Evolutionary conservation across 2,888 invertebrate genomes (phyloP).

Genomic region (Punctoribates punctum): DNA sequence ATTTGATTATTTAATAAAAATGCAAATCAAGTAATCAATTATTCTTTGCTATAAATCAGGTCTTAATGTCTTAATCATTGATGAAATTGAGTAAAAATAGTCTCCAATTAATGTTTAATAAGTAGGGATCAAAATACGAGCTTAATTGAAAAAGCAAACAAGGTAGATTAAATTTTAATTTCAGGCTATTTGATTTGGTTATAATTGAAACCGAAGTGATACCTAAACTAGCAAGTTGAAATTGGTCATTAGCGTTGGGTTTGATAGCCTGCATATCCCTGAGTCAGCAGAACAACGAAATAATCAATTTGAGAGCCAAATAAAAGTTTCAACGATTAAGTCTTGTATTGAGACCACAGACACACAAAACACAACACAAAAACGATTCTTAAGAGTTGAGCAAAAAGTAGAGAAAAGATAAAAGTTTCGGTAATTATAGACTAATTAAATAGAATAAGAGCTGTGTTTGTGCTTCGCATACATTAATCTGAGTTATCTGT

Average conservation of each 20-base stretch:
- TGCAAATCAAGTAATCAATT: too few species aligned
- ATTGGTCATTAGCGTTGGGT: too few species aligned
- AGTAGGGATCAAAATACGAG: too few species aligned
- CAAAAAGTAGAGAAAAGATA: neutral
- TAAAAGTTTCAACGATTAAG: constrained; percentile 11
- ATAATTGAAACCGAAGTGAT: too few species aligned
- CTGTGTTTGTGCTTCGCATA: constrained; percentile 29
- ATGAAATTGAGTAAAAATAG: too few species aligned
- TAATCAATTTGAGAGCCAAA: constrained; percentile 19
- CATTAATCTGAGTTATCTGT: constrained; percentile 33
- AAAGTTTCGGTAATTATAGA: constrained; percentile 29
- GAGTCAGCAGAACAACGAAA: neutral
- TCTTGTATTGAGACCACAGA: constrained; percentile 9
- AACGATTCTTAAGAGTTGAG: neutral
- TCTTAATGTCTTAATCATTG: neutral
- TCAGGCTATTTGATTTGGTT: too few species aligned
- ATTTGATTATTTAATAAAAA: too few species aligned
- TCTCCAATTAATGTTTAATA: too few species aligned
- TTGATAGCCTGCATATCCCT: too few species aligned
- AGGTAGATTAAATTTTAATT: too few species aligned
- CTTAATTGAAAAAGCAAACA: too few species aligned
- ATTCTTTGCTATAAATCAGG: neutral
- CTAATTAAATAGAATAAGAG: constrained; percentile 28
- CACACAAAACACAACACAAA: constrained; percentile 1
- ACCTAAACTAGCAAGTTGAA: too few species aligned